These are phyloP conservation scores for Asbolus verrucosus DNA, from an alignment of 1,140 invertebrate genomes.

Conservation along the genomic window DNA sequence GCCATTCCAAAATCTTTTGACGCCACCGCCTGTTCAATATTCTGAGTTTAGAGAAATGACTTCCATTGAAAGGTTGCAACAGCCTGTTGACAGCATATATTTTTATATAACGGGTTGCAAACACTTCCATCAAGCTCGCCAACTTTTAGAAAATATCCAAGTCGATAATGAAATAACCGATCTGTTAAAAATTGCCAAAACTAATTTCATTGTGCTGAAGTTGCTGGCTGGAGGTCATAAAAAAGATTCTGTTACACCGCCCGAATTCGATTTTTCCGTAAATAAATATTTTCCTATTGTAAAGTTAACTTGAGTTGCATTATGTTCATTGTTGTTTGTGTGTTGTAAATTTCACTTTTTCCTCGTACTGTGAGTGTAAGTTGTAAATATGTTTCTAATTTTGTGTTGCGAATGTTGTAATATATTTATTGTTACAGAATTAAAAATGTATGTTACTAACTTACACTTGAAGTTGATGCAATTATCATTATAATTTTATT, in stretches of 20 bases:
- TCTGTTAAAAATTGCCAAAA: constrained; percentile 90
- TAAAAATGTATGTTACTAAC: too few species aligned
- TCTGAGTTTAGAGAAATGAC: constrained; percentile 67
- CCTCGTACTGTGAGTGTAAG: too few species aligned
- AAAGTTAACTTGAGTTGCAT: constrained; percentile 67
- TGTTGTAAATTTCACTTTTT: too few species aligned
- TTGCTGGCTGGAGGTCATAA: constrained; percentile 91
- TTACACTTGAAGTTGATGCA: too few species aligned
- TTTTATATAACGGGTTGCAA: constrained; percentile 87
- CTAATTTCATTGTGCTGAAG: constrained; percentile 95
- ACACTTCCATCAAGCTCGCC: constrained; percentile 91
- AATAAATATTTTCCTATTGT: constrained; percentile 94
- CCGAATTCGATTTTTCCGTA: constrained; percentile 90
- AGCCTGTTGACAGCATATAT: constrained; percentile 65
- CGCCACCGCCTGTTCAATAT: constrained; percentile 86
- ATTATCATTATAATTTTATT: constrained; percentile 24
- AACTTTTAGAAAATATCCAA: constrained; percentile 84
- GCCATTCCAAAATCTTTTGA: constrained; percentile 87
- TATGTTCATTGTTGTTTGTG: too few species aligned
- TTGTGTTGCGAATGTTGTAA: too few species aligned
- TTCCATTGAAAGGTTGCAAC: constrained; percentile 67
- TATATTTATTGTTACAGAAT: too few species aligned
- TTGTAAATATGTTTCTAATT: too few species aligned
- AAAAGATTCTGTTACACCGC: constrained; percentile 83
- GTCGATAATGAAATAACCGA: constrained; percentile 82